Evolutionary conservation across 2,888 invertebrate species (phyloP).

Genomic region (Laothoe populi): DNA sequence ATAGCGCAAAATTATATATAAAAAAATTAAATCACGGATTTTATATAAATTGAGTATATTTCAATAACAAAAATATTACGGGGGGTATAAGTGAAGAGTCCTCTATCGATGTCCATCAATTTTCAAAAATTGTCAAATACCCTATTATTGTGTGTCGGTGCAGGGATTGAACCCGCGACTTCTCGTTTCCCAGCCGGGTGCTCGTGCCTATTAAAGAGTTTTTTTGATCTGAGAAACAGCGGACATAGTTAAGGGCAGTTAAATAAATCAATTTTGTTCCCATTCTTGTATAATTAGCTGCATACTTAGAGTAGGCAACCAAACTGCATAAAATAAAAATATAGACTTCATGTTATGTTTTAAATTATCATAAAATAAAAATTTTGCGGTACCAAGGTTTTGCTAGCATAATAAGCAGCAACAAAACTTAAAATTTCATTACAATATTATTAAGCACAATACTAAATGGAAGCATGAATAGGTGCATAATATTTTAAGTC

Average conservation of each 20-base stretch:
- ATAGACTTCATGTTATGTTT: constrained; percentile 2
- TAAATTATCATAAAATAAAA: neutral
- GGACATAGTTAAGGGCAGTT: neutral
- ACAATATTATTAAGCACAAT: neutral
- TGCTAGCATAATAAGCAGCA: neutral
- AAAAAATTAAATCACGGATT: too few species aligned
- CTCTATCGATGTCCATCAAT: too few species aligned
- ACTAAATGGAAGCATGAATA: constrained; percentile 33
- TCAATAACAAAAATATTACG: too few species aligned
- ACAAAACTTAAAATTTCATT: neutral
- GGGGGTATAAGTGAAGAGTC: too few species aligned
- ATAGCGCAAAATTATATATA: too few species aligned
- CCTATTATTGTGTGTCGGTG: too few species aligned
- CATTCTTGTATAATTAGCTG: constrained; percentile 11
- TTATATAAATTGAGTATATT: too few species aligned
- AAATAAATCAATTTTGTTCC: constrained; percentile 2
- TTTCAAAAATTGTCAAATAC: too few species aligned
- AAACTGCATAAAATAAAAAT: neutral
- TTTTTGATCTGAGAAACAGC: neutral
- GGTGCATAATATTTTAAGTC: constrained; percentile 30
- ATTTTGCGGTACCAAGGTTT: neutral
- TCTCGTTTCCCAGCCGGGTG: too few species aligned
- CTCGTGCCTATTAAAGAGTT: neutral
- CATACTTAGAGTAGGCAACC: too few species aligned
- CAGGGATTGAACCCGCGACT: too few species aligned